Percentiles rank a stretch among this genome's conserved stretches.
These are phyloP conservation scores for Muraenolepis orangiensis DNA, from an alignment of 2,797 vertebrate species.

Conservation along the genomic window DNA sequence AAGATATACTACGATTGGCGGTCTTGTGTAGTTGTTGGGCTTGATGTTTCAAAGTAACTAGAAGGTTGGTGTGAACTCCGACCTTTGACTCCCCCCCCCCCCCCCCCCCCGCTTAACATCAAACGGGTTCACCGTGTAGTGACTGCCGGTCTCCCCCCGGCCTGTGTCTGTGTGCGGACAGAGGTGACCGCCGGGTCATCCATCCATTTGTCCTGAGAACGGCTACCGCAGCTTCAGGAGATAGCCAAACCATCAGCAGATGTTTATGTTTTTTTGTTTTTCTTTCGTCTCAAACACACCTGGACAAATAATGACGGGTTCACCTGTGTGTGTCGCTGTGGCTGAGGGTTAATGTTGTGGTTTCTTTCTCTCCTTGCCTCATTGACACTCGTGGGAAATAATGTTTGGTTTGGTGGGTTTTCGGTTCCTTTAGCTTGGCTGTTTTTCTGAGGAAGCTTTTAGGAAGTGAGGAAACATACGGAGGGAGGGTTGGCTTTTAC, in stretches of 20 bases:
- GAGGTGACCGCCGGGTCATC: background rate
- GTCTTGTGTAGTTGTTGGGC: constrained; percentile 4
- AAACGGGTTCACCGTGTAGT: constrained; percentile 58
- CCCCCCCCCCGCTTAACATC: constrained; percentile 43
- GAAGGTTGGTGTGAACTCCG: constrained; percentile 40
- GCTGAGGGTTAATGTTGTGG: background rate
- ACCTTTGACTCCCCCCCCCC: constrained; percentile 21
- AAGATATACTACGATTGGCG: background rate
- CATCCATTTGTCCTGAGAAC: background rate
- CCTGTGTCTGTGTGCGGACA: background rate
- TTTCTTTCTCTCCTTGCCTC: background rate
- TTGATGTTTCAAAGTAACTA: constrained; percentile 51
- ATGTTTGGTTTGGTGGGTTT: background rate
- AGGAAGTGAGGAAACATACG: background rate
- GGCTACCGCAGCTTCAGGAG: background rate
- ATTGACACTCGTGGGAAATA: background rate
- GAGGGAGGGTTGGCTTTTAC: background rate
- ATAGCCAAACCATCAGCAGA: background rate
- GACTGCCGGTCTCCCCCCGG: constrained; percentile 4
- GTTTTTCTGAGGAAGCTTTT: background rate
- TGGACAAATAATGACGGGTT: background rate
- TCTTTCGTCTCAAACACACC: background rate
- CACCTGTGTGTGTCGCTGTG: background rate
- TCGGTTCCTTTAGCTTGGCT: background rate
- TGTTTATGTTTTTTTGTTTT: background rate